Evolutionary conservation across 2,888 invertebrate genomes (phyloP), one percentile per base, ranked within the genome.

Genomic region (Ectemnius cavifrons): DNA sequence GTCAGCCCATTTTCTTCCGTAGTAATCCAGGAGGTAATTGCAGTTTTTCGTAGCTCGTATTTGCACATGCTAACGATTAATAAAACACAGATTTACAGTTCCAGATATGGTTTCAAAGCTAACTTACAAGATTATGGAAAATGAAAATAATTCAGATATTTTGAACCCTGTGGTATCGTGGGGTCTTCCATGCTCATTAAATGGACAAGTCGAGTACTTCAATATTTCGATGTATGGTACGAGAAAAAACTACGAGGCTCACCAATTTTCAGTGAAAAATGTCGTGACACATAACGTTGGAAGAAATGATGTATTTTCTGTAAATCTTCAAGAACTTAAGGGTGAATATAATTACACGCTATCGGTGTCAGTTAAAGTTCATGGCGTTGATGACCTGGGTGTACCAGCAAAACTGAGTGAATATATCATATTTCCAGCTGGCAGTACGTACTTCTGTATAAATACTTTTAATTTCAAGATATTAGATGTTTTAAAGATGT

Each of bases 301-400:
- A 20, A 64, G 63, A n/a, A 79, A 87, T 65, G 75, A 86, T 20
- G 71, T 71, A 14, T 85, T 86, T 57, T 52, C 45, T 3, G 57
- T 79, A 1, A 75, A 80, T 71, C 71, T 89, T 0, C 71, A 82
- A 14, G 80, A 86, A 28, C 69, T 90, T 13, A 83, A 69, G 46
- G 87, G 87, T 14, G 85, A 88, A 45, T 87, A 89, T 59, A 83
- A 64, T 64, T 90, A 90, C 64, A 79, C 62, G 8, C 82, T 90
- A 45, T 52, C 81, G 58, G 80, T 90, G 5, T 72, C 82, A 4
- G 80, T 86, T 0, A 86, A 85, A 76, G 81, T 86, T 6, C 37
- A 23, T 1, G 79, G 75, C 2, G 78, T 82, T 52, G 66, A 71
- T 6, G 65, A 68, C 3, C 72, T 79, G 8, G 88, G 88, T 18